phyloP scores from a whole-genome alignment of 2,888 invertebrate species.

The Chorisops tibialis region DNA sequence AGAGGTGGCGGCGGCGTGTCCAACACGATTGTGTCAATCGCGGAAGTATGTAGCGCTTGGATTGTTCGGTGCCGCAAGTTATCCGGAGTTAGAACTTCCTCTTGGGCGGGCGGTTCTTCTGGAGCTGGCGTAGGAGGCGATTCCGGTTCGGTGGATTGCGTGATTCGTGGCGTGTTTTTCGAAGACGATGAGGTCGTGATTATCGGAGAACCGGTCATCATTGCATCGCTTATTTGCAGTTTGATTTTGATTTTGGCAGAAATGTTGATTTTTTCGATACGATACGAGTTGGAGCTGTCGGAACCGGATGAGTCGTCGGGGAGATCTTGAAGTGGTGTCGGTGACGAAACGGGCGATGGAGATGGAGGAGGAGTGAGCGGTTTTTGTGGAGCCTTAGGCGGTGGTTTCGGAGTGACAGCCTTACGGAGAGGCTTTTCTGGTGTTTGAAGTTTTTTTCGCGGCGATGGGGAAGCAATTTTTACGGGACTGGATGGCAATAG shows the following conservation, averaged over 20 bases:
- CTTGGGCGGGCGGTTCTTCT: neutral
- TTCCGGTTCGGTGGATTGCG: constrained; percentile 7
- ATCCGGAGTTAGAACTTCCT: neutral
- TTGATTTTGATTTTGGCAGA: constrained; percentile 50
- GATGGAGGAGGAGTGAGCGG: neutral
- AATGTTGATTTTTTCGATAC: constrained; percentile 45
- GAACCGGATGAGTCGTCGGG: neutral
- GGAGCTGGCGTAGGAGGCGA: neutral
- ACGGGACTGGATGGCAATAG: neutral
- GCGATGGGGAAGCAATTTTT: neutral
- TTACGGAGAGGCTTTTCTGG: neutral
- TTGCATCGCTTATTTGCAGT: constrained; percentile 42
- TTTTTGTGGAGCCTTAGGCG: neutral
- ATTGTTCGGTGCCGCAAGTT: neutral
- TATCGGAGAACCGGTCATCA: neutral
- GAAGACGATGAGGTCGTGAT: neutral
- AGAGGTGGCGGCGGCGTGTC: no score
- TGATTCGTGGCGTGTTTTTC: neutral
- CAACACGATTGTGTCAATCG: no score
- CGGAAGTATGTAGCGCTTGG: neutral
- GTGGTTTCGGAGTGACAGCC: neutral
- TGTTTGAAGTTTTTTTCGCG: neutral
- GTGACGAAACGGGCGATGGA: neutral
- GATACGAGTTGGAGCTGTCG: neutral
- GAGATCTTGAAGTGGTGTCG: neutral